These are phyloP conservation scores for Piprites chloris DNA, from an alignment of 2,113 vertebrate genomes.

Conservation along the genomic window DNA sequence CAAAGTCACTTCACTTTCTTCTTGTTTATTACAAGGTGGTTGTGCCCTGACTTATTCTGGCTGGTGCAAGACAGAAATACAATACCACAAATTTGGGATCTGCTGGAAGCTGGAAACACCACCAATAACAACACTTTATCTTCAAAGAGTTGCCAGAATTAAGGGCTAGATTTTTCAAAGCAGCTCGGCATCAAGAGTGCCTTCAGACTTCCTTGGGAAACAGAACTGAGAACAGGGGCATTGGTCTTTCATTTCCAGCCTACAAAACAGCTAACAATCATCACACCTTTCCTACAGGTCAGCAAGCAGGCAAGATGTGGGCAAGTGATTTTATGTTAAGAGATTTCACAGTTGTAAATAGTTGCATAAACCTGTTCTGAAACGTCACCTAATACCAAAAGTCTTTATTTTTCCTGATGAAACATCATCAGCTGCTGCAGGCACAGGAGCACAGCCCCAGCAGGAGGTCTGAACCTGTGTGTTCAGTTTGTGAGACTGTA, in stretches of 20 bases:
- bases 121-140: neutral
- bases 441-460: neutral
- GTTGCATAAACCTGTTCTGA: neutral
- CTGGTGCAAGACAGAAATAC: neutral
- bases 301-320: neutral
- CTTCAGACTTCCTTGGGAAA: neutral
- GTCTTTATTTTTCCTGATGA: neutral
- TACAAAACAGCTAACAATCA: neutral
- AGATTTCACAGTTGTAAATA: neutral
- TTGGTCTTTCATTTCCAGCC: neutral
- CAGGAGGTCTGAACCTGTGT: neutral
- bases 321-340: neutral
- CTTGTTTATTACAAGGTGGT: neutral
- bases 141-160: neutral
- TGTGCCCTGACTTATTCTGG: neutral
- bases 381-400: fast-evolving
- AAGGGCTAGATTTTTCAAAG: neutral
- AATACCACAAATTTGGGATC: neutral
- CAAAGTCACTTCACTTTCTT: neutral
- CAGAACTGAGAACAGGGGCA: neutral
- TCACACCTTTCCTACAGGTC: neutral
- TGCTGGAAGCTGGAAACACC: neutral
- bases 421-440: neutral
- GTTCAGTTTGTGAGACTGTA: fast-evolving
- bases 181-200: neutral